These are phyloP conservation scores for Oreamnos americanus DNA, from an alignment of 2,113 vertebrate species.

Conservation along the genomic window DNA sequence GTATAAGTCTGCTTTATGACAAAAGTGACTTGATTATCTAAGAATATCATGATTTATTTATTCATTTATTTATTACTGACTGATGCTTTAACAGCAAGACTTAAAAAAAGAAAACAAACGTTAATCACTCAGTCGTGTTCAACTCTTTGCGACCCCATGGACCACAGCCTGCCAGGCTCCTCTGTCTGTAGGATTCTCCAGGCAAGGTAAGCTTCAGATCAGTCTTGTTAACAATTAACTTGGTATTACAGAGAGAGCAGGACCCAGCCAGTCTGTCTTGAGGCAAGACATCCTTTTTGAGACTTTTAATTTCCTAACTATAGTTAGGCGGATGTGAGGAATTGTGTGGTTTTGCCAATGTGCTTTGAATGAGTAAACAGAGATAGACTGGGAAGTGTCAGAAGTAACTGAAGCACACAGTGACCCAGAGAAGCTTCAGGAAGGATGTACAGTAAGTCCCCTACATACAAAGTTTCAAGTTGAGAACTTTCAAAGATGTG, in stretches of 20 bases:
- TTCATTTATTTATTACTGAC: not conserved
- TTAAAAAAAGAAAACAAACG: not conserved
- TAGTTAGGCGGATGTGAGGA: not conserved
- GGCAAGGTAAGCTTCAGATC: not conserved
- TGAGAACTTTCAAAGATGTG: not conserved
- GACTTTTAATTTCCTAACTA: not conserved
- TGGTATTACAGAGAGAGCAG: not conserved
- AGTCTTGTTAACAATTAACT: conserved; percentile 21
- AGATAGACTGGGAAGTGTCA: not conserved
- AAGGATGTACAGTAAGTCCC: not conserved
- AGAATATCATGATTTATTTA: not conserved
- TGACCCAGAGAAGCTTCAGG: not conserved
- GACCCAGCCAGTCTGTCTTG: conserved; percentile 24
- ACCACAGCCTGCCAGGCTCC: not conserved
- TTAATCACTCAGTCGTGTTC: not conserved
- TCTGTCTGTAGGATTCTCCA: not conserved
- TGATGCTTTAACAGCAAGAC: conserved; percentile 34
- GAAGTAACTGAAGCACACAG: not conserved
- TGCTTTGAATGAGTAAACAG: not conserved
- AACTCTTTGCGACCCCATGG: not conserved
- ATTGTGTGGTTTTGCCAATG: not conserved
- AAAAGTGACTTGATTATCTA: not conserved
- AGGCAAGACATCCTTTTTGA: not conserved
- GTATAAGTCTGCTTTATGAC: not conserved
- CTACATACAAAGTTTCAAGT: not conserved